A percentile compares a stretch with the other conserved stretches of the same genome.
Evolutionary conservation across 2,888 invertebrate genomes (phyloP).

Genomic region (Thymelicus lineola): DNA sequence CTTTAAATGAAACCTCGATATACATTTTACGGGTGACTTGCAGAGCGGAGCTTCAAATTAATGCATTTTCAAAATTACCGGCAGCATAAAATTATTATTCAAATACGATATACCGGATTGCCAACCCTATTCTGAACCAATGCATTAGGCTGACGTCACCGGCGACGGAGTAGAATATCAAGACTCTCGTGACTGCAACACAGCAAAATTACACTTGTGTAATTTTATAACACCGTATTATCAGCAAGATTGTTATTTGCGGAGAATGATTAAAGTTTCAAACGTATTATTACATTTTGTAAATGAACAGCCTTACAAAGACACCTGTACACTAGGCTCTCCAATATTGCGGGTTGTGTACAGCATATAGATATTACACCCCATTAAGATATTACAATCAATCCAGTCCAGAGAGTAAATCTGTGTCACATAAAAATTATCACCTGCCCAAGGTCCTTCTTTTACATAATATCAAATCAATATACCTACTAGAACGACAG

Average conservation of each 20-base stretch:
- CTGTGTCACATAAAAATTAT: too few relatives aligned
- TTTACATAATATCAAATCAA: too few relatives aligned
- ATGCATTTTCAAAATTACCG: too few relatives aligned
- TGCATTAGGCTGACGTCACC: slow-evolving; percentile 2
- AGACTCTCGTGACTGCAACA: slow-evolving; percentile 9
- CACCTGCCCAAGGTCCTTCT: too few relatives aligned
- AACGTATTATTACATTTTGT: neutral
- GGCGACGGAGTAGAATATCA: slow-evolving; percentile 5
- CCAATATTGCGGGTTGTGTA: neutral
- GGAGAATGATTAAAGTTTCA: neutral
- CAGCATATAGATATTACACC: too few relatives aligned
- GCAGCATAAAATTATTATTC: too few relatives aligned
- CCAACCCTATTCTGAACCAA: neutral
- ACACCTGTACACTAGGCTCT: neutral
- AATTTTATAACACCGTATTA: neutral
- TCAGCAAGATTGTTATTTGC: neutral
- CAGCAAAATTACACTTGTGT: slow-evolving; percentile 9
- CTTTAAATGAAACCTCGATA: too few relatives aligned
- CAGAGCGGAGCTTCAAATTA: too few relatives aligned
- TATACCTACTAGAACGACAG: too few relatives aligned
- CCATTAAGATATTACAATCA: too few relatives aligned
- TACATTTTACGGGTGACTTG: too few relatives aligned
- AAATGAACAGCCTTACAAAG: neutral
- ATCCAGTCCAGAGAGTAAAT: too few relatives aligned
- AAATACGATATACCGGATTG: neutral